A percentile compares a stretch with the other conserved stretches of the same genome.
phyloP scores from a whole-genome alignment of 2,113 vertebrate genomes.

The Rousettus leschenaultii region DNA sequence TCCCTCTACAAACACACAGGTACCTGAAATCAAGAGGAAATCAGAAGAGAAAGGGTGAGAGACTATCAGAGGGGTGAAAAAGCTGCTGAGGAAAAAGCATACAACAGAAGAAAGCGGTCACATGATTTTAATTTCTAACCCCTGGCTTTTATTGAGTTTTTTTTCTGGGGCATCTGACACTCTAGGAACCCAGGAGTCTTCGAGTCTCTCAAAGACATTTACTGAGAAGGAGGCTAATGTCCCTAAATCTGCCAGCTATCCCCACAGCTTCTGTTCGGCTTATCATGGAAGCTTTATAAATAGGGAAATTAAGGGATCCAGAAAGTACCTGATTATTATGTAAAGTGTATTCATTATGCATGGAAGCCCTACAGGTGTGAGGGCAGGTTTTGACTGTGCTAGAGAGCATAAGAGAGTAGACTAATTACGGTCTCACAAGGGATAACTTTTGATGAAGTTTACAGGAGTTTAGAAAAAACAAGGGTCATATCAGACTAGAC shows the following conservation, averaged over 20 bases:
- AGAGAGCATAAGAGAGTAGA: background rate
- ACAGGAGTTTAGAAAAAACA: background rate
- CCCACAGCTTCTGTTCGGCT: background rate
- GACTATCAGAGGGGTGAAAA: constrained; percentile 97
- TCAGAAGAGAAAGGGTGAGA: constrained; percentile 99
- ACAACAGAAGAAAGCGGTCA: constrained; percentile 75
- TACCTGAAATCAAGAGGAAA: constrained; percentile 90
- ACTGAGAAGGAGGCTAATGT: background rate
- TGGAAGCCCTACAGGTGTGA: background rate
- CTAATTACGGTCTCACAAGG: background rate
- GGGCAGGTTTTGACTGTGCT: background rate
- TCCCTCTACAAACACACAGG: constrained; percentile 68
- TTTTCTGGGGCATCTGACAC: background rate
- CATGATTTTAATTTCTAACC: background rate
- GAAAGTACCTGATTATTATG: background rate
- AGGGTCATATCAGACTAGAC: background rate
- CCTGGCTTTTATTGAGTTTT: background rate
- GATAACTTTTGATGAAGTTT: background rate
- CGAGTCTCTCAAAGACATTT: background rate
- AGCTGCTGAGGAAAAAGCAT: constrained; percentile 89
- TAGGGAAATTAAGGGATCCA: background rate
- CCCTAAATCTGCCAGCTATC: background rate
- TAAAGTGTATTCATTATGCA: background rate
- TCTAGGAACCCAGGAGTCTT: background rate
- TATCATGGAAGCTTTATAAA: background rate